Percentiles rank a stretch among this genome's conserved stretches.
Evolutionary conservation across 1,140 invertebrate genomes (phyloP).

Genomic region (Platyscapa corneri): DNA sequence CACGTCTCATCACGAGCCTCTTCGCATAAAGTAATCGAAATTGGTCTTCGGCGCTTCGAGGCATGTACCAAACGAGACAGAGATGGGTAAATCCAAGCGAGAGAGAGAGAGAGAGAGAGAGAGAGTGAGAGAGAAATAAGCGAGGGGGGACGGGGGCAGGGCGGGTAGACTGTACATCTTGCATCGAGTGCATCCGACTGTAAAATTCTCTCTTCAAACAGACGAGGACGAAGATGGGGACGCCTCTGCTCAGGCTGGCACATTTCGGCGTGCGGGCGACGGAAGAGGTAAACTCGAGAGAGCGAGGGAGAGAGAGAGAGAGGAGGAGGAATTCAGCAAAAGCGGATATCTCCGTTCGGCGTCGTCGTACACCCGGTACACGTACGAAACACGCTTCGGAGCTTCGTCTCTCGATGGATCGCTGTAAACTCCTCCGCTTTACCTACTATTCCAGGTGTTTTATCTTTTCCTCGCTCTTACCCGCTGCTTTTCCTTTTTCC

Average conservation of each 20-base stretch:
- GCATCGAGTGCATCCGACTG: slow-evolving; percentile 71
- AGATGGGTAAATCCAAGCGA: slow-evolving; percentile 22
- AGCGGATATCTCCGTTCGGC: slow-evolving; percentile 50
- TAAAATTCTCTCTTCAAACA: slow-evolving; percentile 74
- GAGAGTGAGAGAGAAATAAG: slow-evolving; percentile 35
- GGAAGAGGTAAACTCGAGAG: slow-evolving; percentile 32
- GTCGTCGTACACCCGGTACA: slow-evolving; percentile 61
- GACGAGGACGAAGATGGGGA: slow-evolving; percentile 56
- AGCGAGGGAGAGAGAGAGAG: neutral
- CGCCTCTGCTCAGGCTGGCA: slow-evolving; percentile 17
- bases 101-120: slow-evolving; percentile 40
- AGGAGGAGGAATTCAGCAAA: slow-evolving; percentile 51
- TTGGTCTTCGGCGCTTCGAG: slow-evolving; percentile 40
- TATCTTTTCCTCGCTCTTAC: slow-evolving; percentile 14
- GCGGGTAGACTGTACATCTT: slow-evolving; percentile 59
- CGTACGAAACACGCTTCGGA: slow-evolving; percentile 60
- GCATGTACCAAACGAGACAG: slow-evolving; percentile 25
- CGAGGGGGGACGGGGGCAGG: slow-evolving; percentile 26
- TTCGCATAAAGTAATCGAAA: slow-evolving; percentile 52
- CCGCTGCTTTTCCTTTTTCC: slow-evolving; percentile 8
- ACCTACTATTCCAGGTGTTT: slow-evolving; percentile 8
- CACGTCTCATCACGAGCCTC: slow-evolving; percentile 35
- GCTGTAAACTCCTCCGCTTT: slow-evolving; percentile 56
- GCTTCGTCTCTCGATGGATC: slow-evolving; percentile 60
- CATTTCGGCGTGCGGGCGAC: slow-evolving; percentile 43